Percentiles rank a stretch among this genome's conserved stretches.
Conservation (phyloP, 2,113 vertebrate species). For the Mus pahari region DNA sequence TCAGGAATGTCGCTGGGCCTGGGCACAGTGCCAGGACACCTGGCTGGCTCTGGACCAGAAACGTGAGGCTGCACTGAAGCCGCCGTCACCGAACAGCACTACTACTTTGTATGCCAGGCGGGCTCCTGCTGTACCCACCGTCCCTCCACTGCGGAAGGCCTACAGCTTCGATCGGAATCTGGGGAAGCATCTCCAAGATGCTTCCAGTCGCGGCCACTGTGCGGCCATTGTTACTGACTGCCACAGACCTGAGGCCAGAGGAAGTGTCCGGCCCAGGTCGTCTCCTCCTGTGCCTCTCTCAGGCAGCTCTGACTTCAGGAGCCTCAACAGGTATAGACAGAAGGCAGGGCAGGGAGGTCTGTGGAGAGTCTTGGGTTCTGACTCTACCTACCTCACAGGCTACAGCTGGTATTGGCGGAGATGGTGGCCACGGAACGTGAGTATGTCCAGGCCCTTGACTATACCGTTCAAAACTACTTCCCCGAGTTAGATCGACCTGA, state of each 20-base stretch:
- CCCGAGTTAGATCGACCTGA: slow-evolving; percentile 95
- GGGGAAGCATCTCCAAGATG: slow-evolving; percentile 84
- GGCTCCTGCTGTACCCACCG: not conserved
- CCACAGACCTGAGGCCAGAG: slow-evolving; percentile 86
- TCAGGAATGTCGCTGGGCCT: slow-evolving; percentile 91
- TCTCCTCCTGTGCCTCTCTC: slow-evolving; percentile 56
- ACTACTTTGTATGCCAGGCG: slow-evolving; percentile 60
- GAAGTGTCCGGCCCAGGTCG: slow-evolving; percentile 84
- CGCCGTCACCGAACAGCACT: slow-evolving; percentile 71
- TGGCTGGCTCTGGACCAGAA: slow-evolving; percentile 91
- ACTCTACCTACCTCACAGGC: slow-evolving; percentile 62
- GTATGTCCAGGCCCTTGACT: slow-evolving; percentile 94
- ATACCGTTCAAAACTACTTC: slow-evolving; percentile 95
- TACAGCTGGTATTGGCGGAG: slow-evolving; percentile 91
- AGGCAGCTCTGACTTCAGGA: slow-evolving; percentile 80
- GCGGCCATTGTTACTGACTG: not conserved
- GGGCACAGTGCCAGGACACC: slow-evolving; percentile 92
- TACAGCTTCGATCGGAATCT: slow-evolving; percentile 89
- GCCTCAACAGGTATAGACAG: slow-evolving; percentile 60
- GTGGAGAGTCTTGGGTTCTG: slow-evolving; percentile 23
- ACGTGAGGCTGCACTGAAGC: slow-evolving; percentile 87
- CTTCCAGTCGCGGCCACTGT: slow-evolving; percentile 83
- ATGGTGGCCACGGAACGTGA: slow-evolving; percentile 96
- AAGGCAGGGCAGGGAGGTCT: slow-evolving; percentile 22
- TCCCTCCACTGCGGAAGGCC: slow-evolving; percentile 87